Conservation (phyloP, 2,797 vertebrate genomes). For the Sebastes kiyomatsui region DNA sequence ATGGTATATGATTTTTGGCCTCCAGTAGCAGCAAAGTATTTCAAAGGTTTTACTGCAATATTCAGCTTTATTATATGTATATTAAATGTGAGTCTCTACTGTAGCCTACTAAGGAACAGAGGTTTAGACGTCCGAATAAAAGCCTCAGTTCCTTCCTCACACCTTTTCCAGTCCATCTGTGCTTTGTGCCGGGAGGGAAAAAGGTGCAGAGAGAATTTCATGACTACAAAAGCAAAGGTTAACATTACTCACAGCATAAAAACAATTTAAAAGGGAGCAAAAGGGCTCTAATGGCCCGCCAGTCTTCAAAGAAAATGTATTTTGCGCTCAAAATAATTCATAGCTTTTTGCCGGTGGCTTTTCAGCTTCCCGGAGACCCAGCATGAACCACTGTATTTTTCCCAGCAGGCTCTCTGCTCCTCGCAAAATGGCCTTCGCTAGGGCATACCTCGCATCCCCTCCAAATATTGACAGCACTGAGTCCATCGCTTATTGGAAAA, state of each 20-base stretch:
- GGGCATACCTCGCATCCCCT: constrained; percentile 78
- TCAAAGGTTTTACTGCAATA: background rate
- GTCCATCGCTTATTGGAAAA: constrained; percentile 84
- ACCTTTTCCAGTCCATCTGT: constrained; percentile 69
- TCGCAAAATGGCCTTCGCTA: constrained; percentile 80
- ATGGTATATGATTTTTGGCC: background rate
- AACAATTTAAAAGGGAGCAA: constrained; percentile 87
- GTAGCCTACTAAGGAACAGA: constrained; percentile 17
- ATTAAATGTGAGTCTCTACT: constrained; percentile 8
- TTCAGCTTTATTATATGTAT: background rate
- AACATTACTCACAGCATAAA: constrained; percentile 86
- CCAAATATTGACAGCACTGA: constrained; percentile 84
- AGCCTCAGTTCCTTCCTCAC: constrained; percentile 53
- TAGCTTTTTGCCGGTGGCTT: constrained; percentile 86
- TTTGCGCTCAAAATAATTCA: constrained; percentile 88
- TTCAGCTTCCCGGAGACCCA: constrained; percentile 84
- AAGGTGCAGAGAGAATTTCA: constrained; percentile 82
- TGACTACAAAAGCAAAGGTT: constrained; percentile 87
- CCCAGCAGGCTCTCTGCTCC: constrained; percentile 85
- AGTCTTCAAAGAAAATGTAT: constrained; percentile 88
- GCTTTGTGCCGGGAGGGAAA: constrained; percentile 78
- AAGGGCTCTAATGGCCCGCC: constrained; percentile 85
- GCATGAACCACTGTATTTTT: constrained; percentile 88
- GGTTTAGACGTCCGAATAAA: constrained; percentile 47
- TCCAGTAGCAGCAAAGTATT: background rate